phyloP scores from a whole-genome alignment of 2,888 invertebrate genomes.

The Zygothrica quintamaculata region DNA sequence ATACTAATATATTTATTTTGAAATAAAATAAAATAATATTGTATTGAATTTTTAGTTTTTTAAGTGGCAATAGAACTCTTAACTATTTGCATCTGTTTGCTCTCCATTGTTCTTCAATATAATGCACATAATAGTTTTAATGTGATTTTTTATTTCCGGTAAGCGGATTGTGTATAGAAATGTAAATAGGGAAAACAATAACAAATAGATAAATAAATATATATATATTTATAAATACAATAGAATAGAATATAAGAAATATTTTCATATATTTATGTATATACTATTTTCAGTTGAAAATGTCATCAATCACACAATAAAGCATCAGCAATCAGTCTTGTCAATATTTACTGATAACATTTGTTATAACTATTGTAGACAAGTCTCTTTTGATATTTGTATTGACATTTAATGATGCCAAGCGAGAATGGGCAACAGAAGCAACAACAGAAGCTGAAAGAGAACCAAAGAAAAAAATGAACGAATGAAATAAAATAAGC shows the following conservation, averaged over 20 bases:
- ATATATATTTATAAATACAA: constrained; percentile 18
- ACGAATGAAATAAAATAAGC: constrained; percentile 33
- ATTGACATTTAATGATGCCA: constrained; percentile 61
- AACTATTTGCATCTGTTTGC: constrained; percentile 32
- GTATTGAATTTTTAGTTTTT: too few relatives aligned
- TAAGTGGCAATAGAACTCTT: constrained; percentile 6
- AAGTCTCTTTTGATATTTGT: too few relatives aligned
- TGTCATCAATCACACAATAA: too few relatives aligned
- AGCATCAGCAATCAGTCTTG: constrained; percentile 9
- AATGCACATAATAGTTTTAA: constrained; percentile 40
- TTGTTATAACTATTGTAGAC: too few relatives aligned
- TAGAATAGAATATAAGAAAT: constrained; percentile 36
- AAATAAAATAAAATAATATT: too few relatives aligned
- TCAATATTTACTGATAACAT: constrained; percentile 45
- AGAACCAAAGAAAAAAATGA: constrained; percentile 18
- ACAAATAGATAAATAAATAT: too few relatives aligned
- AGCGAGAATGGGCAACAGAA: constrained; percentile 34
- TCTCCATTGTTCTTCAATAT: constrained; percentile 38
- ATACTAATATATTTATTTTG: too few relatives aligned
- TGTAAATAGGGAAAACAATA: too few relatives aligned
- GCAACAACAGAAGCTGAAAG: constrained; percentile 18
- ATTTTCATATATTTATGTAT: constrained; percentile 26
- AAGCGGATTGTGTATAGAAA: not conserved
- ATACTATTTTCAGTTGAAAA: constrained; percentile 43
- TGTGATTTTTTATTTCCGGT: constrained; percentile 38